A percentile compares a stretch with the other conserved stretches of the same genome.
These are phyloP conservation scores for Dicycla oo DNA, from an alignment of 2,888 invertebrate genomes.

Conservation along the genomic window DNA sequence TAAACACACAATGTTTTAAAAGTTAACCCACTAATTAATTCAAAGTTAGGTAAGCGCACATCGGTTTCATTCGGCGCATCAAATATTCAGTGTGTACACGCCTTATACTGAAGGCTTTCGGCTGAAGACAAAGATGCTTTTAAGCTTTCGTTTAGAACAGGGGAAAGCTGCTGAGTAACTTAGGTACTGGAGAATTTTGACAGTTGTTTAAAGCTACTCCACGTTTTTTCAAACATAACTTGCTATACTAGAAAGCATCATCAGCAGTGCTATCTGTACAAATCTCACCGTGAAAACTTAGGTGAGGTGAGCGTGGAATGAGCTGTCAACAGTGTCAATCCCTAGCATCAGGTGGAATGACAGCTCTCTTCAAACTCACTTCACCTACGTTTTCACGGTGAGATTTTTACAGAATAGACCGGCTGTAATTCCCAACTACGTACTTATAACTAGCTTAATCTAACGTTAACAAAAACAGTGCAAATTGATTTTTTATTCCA, in stretches of 20 bases:
- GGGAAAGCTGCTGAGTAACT: constrained; percentile 66
- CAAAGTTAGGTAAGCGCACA: constrained; percentile 74
- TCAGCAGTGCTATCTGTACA: too few relatives aligned
- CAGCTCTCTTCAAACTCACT: too few relatives aligned
- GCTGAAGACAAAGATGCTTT: constrained; percentile 89
- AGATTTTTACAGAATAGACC: too few relatives aligned
- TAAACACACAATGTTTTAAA: constrained; percentile 60
- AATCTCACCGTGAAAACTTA: too few relatives aligned
- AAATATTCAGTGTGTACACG: constrained; percentile 86
- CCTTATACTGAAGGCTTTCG: constrained; percentile 85
- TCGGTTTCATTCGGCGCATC: constrained; percentile 77
- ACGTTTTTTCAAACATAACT: not conserved
- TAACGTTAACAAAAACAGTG: not conserved
- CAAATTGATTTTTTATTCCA: not conserved
- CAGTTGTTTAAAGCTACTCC: not conserved
- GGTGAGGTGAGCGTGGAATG: too few relatives aligned
- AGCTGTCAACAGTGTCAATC: too few relatives aligned
- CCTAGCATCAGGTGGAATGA: too few relatives aligned
- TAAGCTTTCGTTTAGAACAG: constrained; percentile 80
- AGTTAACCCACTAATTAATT: constrained; percentile 76
- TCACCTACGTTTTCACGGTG: too few relatives aligned
- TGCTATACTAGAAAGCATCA: not conserved
- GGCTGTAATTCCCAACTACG: not conserved
- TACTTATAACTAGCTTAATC: not conserved
- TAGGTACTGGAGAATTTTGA: not conserved